Conservation (phyloP, 2,113 vertebrate species). For the Arizona elegans region DNA sequence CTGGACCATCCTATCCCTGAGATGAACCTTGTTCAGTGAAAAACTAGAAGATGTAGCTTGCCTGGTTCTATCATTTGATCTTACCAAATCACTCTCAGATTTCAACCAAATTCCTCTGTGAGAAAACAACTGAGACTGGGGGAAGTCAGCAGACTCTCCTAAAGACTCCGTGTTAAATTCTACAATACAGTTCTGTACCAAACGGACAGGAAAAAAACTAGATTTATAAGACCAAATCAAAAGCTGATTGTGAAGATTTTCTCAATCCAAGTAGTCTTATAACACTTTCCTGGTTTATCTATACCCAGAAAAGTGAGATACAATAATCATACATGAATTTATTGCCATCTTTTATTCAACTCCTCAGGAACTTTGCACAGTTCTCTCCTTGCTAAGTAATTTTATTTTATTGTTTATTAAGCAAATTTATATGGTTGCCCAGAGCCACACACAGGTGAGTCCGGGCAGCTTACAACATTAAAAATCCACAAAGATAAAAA, state of each 20-base stretch:
- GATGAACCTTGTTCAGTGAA: not conserved
- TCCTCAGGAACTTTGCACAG: not conserved
- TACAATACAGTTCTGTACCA: not conserved
- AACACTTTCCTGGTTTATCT: too few species aligned
- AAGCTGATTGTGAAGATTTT: not conserved
- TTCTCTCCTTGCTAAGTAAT: not conserved
- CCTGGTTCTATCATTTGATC: not conserved
- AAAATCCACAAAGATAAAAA: not conserved
- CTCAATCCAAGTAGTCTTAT: not conserved
- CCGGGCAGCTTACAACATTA: not conserved
- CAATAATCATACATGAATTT: not conserved
- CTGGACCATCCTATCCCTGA: not conserved
- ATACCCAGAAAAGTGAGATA: not conserved
- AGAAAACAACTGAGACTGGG: not conserved
- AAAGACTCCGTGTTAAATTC: not conserved
- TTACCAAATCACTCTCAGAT: not conserved
- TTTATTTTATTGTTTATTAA: not conserved
- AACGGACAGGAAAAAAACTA: not conserved
- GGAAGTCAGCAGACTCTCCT: not conserved
- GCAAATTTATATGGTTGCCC: not conserved
- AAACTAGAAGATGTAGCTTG: not conserved
- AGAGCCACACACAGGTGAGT: not conserved
- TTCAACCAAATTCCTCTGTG: not conserved
- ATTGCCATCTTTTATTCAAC: not conserved
- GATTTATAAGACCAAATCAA: not conserved